Evolutionary conservation across 2,797 vertebrate species (phyloP).

Genomic region (Echiichthys vipera): DNA sequence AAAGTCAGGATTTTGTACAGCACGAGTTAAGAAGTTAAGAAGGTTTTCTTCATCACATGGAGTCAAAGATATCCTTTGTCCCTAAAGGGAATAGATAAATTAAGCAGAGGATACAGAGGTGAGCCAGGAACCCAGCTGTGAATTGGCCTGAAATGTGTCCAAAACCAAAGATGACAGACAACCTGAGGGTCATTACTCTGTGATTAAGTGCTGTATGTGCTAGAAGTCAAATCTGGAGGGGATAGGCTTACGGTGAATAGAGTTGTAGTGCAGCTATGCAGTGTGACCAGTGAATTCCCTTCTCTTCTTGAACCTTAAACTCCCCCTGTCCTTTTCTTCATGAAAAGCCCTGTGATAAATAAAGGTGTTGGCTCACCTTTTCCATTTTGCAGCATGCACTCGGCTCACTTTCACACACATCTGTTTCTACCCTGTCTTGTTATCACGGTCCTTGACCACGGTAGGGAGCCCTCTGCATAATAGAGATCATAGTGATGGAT

Average conservation of each 20-base stretch:
- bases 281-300: slow-evolving; percentile 17
- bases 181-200: slow-evolving; percentile 61
- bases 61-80: slow-evolving; percentile 38
- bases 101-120: slow-evolving; percentile 62
- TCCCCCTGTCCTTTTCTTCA: slow-evolving; percentile 29
- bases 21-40: neutral
- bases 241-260: neutral
- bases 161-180: slow-evolving; percentile 60
- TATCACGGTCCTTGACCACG: slow-evolving; percentile 74
- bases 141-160: slow-evolving; percentile 57
- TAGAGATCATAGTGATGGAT: slow-evolving; percentile 81
- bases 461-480: slow-evolving; percentile 66
- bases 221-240: slow-evolving; percentile 52
- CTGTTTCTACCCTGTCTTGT: slow-evolving; percentile 80
- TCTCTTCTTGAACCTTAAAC: slow-evolving; percentile 21
- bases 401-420: slow-evolving; percentile 70
- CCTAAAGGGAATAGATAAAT: slow-evolving; percentile 62
- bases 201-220: slow-evolving; percentile 65
- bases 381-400: slow-evolving; percentile 35
- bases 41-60: slow-evolving; percentile 17
- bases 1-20: neutral
- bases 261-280: slow-evolving; percentile 15
- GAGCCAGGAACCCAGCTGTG: slow-evolving; percentile 72
- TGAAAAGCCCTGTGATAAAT: slow-evolving; percentile 34
- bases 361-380: slow-evolving; percentile 56